Evolutionary conservation across 1,140 invertebrate genomes (phyloP).

Genomic region (Drosophila sp.): DNA sequence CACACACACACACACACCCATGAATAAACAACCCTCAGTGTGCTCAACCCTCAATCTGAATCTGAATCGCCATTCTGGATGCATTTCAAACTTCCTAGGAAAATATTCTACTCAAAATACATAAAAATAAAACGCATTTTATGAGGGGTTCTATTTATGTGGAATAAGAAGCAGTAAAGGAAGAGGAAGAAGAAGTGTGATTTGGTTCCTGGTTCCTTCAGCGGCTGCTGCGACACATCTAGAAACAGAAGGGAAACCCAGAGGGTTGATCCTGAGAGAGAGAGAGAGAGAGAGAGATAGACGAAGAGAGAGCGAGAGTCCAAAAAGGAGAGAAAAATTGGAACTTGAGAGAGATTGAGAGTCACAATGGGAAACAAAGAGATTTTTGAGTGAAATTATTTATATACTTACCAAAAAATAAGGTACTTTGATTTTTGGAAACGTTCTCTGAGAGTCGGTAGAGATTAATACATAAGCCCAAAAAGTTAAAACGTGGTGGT

Average conservation of each 20-base stretch:
- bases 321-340: background rate
- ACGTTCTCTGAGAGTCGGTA: background rate
- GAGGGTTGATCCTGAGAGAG: slow-evolving; percentile 7
- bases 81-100: slow-evolving; percentile 42
- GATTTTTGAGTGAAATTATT: slow-evolving; percentile 3
- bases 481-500: no score
- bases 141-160: slow-evolving; percentile 24
- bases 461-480: no score
- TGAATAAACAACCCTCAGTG: slow-evolving; percentile 53
- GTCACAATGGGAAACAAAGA: background rate
- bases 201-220: slow-evolving; percentile 6
- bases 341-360: background rate
- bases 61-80: slow-evolving; percentile 17
- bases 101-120: slow-evolving; percentile 13
- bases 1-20: slow-evolving; percentile 28
- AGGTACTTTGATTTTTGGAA: background rate
- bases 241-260: background rate
- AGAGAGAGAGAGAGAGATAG: background rate
- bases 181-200: background rate
- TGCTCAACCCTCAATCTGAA: slow-evolving; percentile 29
- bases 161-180: background rate
- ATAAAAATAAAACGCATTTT: slow-evolving; percentile 29
- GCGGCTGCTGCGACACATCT: background rate
- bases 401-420: background rate
- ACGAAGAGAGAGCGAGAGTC: background rate